Conservation (phyloP, 2,113 vertebrate species). For the Rhegmatorhina hoffmannsi region DNA sequence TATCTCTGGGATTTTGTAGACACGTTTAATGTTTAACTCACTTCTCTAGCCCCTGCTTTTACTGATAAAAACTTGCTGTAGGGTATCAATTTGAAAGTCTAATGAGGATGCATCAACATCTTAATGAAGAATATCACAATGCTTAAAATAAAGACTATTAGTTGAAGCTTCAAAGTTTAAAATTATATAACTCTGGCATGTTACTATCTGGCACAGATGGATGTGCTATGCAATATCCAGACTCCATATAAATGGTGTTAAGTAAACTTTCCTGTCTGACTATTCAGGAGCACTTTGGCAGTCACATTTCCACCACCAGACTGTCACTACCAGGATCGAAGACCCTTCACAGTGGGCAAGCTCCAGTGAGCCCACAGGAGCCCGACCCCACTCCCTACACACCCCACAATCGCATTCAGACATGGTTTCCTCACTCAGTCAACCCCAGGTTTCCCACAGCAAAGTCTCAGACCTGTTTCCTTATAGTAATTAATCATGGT, state of each 20-base stretch:
- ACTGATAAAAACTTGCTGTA: neutral
- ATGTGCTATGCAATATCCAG: neutral
- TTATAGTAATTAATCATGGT: neutral
- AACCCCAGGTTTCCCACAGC: fast-evolving
- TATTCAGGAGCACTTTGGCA: neutral
- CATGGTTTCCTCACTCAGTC: fast-evolving
- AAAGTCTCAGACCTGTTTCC: no score
- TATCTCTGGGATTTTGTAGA: neutral
- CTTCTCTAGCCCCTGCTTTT: neutral
- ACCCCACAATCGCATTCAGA: neutral
- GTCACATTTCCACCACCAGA: neutral
- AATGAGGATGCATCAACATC: neutral
- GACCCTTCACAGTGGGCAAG: neutral
- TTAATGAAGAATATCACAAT: neutral
- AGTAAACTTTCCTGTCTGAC: neutral
- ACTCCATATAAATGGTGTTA: neutral
- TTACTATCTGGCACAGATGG: neutral
- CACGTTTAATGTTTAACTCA: neutral
- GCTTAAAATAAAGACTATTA: neutral
- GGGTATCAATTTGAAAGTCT: neutral
- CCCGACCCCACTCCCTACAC: neutral
- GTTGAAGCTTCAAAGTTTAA: neutral
- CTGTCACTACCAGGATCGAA: neutral
- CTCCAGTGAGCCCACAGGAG: neutral
- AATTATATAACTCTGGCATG: neutral